Evolutionary conservation across 2,797 vertebrate genomes (phyloP), one percentile per base, ranked within the genome.

Genomic region (Alfaro cultratus): DNA sequence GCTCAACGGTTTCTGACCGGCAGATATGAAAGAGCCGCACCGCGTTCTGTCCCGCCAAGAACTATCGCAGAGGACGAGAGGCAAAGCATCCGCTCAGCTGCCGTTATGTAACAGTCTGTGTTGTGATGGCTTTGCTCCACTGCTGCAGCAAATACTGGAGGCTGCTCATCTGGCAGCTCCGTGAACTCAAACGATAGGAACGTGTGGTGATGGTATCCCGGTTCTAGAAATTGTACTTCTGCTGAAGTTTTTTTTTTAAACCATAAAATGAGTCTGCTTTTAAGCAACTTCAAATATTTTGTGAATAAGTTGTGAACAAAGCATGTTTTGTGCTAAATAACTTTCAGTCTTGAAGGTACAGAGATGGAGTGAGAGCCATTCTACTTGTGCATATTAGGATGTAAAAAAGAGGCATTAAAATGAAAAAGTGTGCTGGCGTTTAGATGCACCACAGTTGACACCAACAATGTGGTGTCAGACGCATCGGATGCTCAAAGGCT

Each of bases 41-140:
- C 0, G 18, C 18, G 36, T 49, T 73, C 67, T 76, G 80, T 76
- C 70, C 55, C 43, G 10, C 74, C 70, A 15, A 77, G 62, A 84
- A 67, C 72, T 73, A 9, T 3, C 4, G 16, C 80, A 86, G 84
- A 80, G 78, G 1, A 39, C 43, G 76, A 76, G 82, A 84, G 73
- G 83, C 87, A 2, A 15, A 84, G 80, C 78, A 86, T 84, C 89
- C 43, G 7, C 75, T 83, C 85, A 87, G 75, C 85, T 72, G 45
- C 4, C 62, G 26, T 94, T 93, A 91, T 85, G 86, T 91, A 94
- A 94, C 83, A 0, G 88, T 92, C 89, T 92, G 84, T 84, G 81
- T 83, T 85, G 70, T 79, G 81, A 85, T 85, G 85, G 82, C 86
- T 89, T 87, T 83, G 29, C 87, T 88, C 68, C 74, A 80, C 89